Percentiles rank a stretch among this genome's conserved stretches.
These are phyloP conservation scores for Porites lobata DNA, from an alignment of 92 coral and sea anemone species.

Conservation along the genomic window DNA sequence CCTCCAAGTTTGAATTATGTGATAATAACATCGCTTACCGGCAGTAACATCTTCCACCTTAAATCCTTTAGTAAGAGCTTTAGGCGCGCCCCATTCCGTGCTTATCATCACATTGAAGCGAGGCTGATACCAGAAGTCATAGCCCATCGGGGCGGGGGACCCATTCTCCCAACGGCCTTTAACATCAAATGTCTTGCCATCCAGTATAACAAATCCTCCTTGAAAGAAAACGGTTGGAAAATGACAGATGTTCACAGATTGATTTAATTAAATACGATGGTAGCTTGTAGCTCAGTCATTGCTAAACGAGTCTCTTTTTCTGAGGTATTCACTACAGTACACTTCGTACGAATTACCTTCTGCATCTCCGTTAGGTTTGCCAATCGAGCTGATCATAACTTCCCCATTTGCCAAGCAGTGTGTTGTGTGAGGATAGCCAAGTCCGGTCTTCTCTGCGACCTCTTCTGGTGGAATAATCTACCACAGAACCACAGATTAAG, in stretches of 20 bases:
- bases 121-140: constrained; percentile 99
- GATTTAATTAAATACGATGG: too few species aligned
- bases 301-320: too few species aligned
- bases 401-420: constrained; percentile 96
- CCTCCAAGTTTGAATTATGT: background rate
- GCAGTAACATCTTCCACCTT: constrained; percentile 83
- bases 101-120: constrained; percentile 96
- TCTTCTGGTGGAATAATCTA: constrained; percentile 96
- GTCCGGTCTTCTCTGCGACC: constrained; percentile 88
- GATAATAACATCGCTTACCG: constrained; percentile 50
- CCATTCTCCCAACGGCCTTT: constrained; percentile 96
- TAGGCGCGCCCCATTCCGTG: constrained; percentile 96
- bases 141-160: constrained; percentile 82
- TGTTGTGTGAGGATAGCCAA: constrained; percentile 84
- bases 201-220: constrained; percentile 96
- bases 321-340: too few species aligned
- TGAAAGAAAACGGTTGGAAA: background rate
- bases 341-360: constrained; percentile 68
- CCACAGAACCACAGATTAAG: background rate
- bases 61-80: constrained; percentile 80
- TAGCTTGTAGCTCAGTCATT: too few species aligned
- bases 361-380: constrained; percentile 84
- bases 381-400: constrained; percentile 94
- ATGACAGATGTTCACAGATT: too few species aligned
- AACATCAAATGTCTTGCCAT: constrained; percentile 93